Percentiles rank a stretch among this genome's conserved stretches.
These are phyloP conservation scores for Eustalomyia histrio DNA, from an alignment of 2,888 invertebrate species.

Conservation along the genomic window DNA sequence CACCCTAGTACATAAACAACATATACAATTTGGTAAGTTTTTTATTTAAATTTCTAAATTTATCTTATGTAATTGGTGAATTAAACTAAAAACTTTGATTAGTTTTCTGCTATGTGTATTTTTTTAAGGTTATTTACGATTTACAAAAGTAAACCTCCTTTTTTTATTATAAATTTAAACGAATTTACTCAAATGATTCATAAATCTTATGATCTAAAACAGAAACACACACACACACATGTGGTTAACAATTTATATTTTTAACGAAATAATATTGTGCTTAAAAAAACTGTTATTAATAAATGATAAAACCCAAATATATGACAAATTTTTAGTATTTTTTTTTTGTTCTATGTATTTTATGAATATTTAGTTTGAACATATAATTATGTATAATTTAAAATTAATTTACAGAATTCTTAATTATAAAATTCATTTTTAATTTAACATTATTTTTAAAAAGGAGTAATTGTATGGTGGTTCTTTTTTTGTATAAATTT, in stretches of 20 bases:
- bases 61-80: slow-evolving; percentile 22
- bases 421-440: slow-evolving; percentile 29
- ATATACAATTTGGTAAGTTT: background rate
- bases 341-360: slow-evolving; percentile 14
- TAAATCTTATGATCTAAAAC: slow-evolving; percentile 30
- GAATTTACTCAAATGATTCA: slow-evolving; percentile 17
- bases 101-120: too few species aligned
- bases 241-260: slow-evolving; percentile 27
- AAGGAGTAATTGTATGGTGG: slow-evolving; percentile 1
- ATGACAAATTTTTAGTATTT: background rate
- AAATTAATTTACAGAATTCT: slow-evolving; percentile 39
- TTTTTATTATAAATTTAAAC: slow-evolving; percentile 17
- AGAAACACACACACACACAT: background rate
- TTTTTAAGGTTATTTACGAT: slow-evolving; percentile 2
- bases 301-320: slow-evolving; percentile 9
- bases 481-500: background rate
- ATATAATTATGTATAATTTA: slow-evolving; percentile 27
- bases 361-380: slow-evolving; percentile 15
- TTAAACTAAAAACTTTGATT: slow-evolving; percentile 23
- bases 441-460: slow-evolving; percentile 4
- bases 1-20: background rate
- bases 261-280: slow-evolving; percentile 17
- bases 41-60: slow-evolving; percentile 19
- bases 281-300: too few species aligned
- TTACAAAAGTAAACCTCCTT: slow-evolving; percentile 41